These are phyloP conservation scores for Mactra quadrangularis DNA, from an alignment of 1,140 invertebrate genomes.

Conservation along the genomic window DNA sequence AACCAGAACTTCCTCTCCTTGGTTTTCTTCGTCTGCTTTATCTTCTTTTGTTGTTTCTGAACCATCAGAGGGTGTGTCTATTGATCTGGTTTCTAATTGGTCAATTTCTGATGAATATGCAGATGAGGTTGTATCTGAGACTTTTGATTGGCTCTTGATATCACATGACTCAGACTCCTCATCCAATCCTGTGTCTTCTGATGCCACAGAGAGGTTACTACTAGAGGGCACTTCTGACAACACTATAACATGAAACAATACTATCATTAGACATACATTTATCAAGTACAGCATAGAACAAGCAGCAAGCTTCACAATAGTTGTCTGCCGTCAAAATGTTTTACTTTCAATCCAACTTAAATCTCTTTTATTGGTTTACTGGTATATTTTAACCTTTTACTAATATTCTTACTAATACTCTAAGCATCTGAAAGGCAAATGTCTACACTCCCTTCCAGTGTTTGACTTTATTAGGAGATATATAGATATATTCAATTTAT, in stretches of 20 bases:
- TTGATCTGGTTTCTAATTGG: slow-evolving; percentile 18
- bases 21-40: neutral
- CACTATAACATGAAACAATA: slow-evolving; percentile 55
- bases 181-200: slow-evolving; percentile 62
- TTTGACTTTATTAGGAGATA: no score
- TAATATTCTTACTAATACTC: no score
- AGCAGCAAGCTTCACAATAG: no score
- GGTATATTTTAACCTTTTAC: no score
- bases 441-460: no score
- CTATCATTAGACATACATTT: no score
- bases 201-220: slow-evolving; percentile 63
- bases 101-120: slow-evolving; percentile 66
- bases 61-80: slow-evolving; percentile 42
- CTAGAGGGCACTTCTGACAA: slow-evolving; percentile 70
- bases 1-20: slow-evolving; percentile 21
- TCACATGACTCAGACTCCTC: slow-evolving; percentile 63
- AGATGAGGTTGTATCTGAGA: slow-evolving; percentile 45
- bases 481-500: no score
- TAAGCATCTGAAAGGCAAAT: no score
- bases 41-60: slow-evolving; percentile 42
- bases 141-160: slow-evolving; percentile 53
- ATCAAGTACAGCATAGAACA: neutral
- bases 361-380: no score
- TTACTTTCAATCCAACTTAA: no score
- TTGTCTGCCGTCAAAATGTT: no score